Evolutionary conservation across 2,888 invertebrate species (phyloP), one percentile per base, ranked within the genome.

Genomic region (Ditula angustiorana): DNA sequence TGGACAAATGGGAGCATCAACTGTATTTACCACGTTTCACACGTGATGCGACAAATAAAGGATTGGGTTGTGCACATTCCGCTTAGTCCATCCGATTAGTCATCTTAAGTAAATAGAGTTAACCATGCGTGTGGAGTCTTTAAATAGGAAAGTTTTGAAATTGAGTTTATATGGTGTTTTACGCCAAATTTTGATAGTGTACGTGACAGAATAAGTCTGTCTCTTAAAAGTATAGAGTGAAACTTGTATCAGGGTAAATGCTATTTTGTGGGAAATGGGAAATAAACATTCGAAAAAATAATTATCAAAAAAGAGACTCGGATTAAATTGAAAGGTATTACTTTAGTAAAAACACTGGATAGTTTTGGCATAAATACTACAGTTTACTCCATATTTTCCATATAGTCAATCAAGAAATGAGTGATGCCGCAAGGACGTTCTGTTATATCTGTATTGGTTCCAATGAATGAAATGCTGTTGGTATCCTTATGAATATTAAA

Each of bases 1-100:
- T 90, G 88, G 78, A 82, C 87, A 81, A 88, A 90, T 85, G 80
- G 86, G 80, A 79, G 77, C 81, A 82, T 78, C 73, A 72, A 72
- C 66, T 70, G 69, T 71, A 76, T 72, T 33, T 37, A 49, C 28
- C 57, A 35, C 53, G 61, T 35, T 53, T 46, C 57, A 46, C 53
- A 50, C 30, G 76, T 68, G 69, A 72, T 67, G 69, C 71, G 66
- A 74, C 71, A 78, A 23, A 53, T 53, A 30, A 19, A n/a, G n/a
- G 30, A 35, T 35, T n/a, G n/a, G 21, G 28, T 13, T 24, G 24
- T 13, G 16, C 49, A 16, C 49, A 21, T 50, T 50, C 30, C 24
- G 28, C 19, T 41, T 41, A 41, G 8, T 41, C 8, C n/a, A 10
- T 30, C 30, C 41, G 16, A 41, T n/a, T n/a, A n/a, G n/a, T n/a